Percentiles rank a stretch among this genome's conserved stretches.
These are phyloP conservation scores for Oreochromis spilurus DNA, from an alignment of 2,113 vertebrate genomes.

Conservation along the genomic window DNA sequence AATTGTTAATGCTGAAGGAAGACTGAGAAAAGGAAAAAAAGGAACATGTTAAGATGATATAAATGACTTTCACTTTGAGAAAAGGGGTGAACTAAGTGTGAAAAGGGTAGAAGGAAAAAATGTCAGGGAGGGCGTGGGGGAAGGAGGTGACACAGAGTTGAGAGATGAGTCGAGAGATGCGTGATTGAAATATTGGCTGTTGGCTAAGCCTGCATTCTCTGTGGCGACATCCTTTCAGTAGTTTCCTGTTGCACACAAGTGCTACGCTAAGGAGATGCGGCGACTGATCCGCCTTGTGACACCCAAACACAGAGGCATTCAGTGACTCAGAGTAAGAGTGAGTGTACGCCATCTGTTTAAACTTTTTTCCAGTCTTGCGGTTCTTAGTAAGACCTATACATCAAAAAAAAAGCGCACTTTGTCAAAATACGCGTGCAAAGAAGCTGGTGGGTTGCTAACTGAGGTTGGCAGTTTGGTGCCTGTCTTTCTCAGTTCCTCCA, in stretches of 20 bases:
- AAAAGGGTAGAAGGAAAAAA: not conserved
- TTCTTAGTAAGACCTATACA: not conserved
- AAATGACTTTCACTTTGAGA: not conserved
- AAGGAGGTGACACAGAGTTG: not conserved
- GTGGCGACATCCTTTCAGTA: not conserved
- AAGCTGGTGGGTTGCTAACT: not conserved
- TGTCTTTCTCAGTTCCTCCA: not conserved
- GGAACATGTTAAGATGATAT: not conserved
- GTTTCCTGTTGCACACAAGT: conserved; percentile 52
- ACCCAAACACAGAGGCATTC: not conserved
- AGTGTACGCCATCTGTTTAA: not conserved
- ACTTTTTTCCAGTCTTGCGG: not conserved
- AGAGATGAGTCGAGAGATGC: not conserved
- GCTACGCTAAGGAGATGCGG: not conserved
- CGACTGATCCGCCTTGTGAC: not conserved
- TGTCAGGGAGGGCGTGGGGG: not conserved
- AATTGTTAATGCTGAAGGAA: not conserved
- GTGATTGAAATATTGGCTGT: not conserved
- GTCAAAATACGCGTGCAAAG: not conserved
- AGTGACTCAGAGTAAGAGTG: not conserved
- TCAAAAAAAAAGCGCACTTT: not conserved
- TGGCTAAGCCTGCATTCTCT: not conserved
- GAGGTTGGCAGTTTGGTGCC: not conserved
- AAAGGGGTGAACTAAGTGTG: not conserved
- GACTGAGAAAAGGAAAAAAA: not conserved